Base-by-base conservation (phyloP, 2,797 vertebrate species). In the Notolabrus celidotus region DNA sequence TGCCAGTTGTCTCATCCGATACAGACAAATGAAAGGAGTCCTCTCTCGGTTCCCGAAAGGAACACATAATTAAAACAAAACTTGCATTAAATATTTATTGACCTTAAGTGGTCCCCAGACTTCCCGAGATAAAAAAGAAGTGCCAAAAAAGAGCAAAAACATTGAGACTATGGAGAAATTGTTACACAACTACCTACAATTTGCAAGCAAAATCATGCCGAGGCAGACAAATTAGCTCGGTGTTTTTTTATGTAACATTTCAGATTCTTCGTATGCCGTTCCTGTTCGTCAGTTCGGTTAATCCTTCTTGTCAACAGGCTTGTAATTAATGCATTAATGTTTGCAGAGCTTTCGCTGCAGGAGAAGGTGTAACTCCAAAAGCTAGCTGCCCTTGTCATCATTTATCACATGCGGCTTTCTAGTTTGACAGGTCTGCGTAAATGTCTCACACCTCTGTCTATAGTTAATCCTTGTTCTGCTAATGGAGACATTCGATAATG, bases 271-370 rank as follows among this genome's bases (percentile, higher is more conserved):
- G 27, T 53, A 57, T 49, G 47, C 42, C 29, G 12, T 53, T 80
- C 36, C 71, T 79, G 81, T 74, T 76, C 76, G 68, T 71, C 42
- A 53, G 46, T 47, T 43, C 34, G 33, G 60, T 23, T 53, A 69
- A 33, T 39, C 64, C 29, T 67, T 55, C 20, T 52, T 83, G 53
- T 82, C 60, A 72, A 54, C n/a, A 29, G 5, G 7, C 23, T 33
- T 63, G 34, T 74, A 76, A 76, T 87, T 81, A 68, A 71, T 41
- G 23, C 4, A 22, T 16, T 70, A 53, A 55, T 60, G 65, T 71
- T 76, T 43, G 33, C 17, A 67, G 52, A 75, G 57, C 50, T 54
- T 4, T 31, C 23, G 51, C 45, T 55, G 38, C 53, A 42, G 25
- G 19, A 64, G 16, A 57, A 81, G 73, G 68, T 80, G 62, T 58